Conservation (phyloP, 2,888 invertebrate species). For the Catocala fraxini region DNA sequence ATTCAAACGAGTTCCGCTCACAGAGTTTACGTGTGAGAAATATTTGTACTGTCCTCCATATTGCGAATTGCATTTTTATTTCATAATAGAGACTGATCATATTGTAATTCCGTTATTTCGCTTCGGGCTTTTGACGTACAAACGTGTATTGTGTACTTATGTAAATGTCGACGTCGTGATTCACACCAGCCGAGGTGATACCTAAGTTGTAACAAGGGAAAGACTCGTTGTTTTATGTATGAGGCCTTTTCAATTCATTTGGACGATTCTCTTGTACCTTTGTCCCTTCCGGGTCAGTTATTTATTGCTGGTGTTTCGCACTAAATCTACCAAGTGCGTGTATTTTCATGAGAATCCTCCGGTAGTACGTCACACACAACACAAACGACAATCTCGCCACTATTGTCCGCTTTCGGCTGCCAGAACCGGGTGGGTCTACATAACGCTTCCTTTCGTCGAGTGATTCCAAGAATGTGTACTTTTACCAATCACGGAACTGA, state of each 20-base stretch:
- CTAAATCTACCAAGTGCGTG: constrained; percentile 72
- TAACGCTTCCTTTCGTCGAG: constrained; percentile 38
- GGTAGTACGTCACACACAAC: constrained; percentile 49
- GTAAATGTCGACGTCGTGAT: constrained; percentile 71
- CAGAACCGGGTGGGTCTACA: constrained; percentile 45
- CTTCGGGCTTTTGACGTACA: constrained; percentile 28
- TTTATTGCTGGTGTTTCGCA: constrained; percentile 82
- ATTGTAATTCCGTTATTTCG: constrained; percentile 21
- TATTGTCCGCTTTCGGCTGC: constrained; percentile 49
- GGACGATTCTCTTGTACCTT: constrained; percentile 80
- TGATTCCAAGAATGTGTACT: constrained; percentile 25
- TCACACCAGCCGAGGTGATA: constrained; percentile 69
- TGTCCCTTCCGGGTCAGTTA: constrained; percentile 85
- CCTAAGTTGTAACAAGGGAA: constrained; percentile 65
- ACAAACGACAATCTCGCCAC: constrained; percentile 60
- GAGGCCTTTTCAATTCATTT: constrained; percentile 86
- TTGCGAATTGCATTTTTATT: not conserved
- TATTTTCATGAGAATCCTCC: constrained; percentile 67
- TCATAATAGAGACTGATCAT: constrained; percentile 3
- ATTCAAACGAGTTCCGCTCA: constrained; percentile 12
- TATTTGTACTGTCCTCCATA: constrained; percentile 5
- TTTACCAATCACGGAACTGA: constrained; percentile 33
- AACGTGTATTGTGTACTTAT: constrained; percentile 53
- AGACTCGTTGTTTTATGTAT: constrained; percentile 82
- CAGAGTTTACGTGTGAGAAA: constrained; percentile 9